These are phyloP conservation scores for Aphyosemion australe DNA, from an alignment of 2,113 vertebrate species.

Conservation along the genomic window DNA sequence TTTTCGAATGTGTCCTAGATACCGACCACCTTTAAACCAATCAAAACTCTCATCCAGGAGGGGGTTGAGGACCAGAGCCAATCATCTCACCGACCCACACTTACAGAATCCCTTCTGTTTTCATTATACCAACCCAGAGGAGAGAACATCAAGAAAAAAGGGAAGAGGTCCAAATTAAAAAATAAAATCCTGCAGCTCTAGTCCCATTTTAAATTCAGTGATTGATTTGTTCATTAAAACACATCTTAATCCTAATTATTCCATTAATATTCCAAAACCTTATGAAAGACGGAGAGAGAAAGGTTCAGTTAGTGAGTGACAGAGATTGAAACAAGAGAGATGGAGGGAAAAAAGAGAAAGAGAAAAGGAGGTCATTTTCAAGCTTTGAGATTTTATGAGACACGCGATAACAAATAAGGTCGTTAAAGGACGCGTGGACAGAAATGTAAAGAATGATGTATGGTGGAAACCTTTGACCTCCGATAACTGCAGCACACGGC, in stretches of 20 bases:
- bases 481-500: too few relatives aligned
- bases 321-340: conserved; percentile 18
- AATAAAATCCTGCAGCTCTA: conserved; percentile 37
- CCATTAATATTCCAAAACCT: conserved; percentile 72
- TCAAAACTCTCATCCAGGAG: conserved; percentile 22
- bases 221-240: conserved; percentile 78
- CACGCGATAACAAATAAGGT: background rate
- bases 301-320: conserved; percentile 26
- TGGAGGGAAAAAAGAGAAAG: conserved; percentile 10
- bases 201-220: conserved; percentile 71
- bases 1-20: conserved; percentile 26
- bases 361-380: conserved; percentile 7
- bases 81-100: conserved; percentile 37
- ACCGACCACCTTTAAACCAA: conserved; percentile 16
- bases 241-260: conserved; percentile 76
- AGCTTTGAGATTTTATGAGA: conserved; percentile 1
- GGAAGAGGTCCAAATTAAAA: conserved; percentile 52
- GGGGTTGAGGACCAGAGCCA: conserved; percentile 22
- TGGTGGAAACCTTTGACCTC: conserved; percentile 8
- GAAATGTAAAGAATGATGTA: background rate
- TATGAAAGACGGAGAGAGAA: conserved; percentile 32
- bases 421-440: conserved; percentile 7
- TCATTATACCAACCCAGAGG: conserved; percentile 39
- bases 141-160: conserved; percentile 14
- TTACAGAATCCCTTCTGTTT: conserved; percentile 32